Evolutionary conservation across 2,797 vertebrate genomes (phyloP), one percentile per base, ranked within the genome.

Genomic region (Morus bassanus): DNA sequence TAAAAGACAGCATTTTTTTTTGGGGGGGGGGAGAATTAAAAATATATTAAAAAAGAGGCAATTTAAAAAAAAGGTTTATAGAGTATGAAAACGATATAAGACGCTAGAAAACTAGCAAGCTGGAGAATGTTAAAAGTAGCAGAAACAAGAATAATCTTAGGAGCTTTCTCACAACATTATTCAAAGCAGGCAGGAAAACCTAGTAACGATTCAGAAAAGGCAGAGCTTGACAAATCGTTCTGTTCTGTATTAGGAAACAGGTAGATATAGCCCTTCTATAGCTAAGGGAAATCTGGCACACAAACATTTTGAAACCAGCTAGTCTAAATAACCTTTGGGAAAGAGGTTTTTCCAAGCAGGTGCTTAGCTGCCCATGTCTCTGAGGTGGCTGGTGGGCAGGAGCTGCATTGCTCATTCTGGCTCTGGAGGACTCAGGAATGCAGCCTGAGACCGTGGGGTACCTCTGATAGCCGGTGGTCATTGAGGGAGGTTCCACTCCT

Each of bases 381-480:
- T 53, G 51, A 69, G 17, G 25, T 60, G 59, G 46, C 19, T 53
- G 22, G 11, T 39, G 19, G 41, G 41, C 28, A 72, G 48, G 41
- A 85, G n/a, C 53, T 84, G 53, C 30, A 18, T 31, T 46, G 19
- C 10, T 85, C 22, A 5, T 69, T 25, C 21, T 41, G 23, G 17
- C 41, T 86, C 54, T 64, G 61, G 24, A 59, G 83, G 70, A 30
- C 41, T 39, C 39, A 59, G 45, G 24, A 65, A 21, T 18, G 33
- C 48, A 64, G 11, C 35, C 50, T 2, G 2, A n/a, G 48, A 64
- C 11, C 0, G 0, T 31, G 41, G 21, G 35, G 4, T 21, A 50
- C 19, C 21, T 76, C 76, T 91, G 59, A 48, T 85, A 68, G 19
- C 25, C 1, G 1, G 31, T 10, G 22, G 18, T 37, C 46, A 13